Conservation (phyloP, 2,888 invertebrate species). For the Uloborus plumipes region DNA sequence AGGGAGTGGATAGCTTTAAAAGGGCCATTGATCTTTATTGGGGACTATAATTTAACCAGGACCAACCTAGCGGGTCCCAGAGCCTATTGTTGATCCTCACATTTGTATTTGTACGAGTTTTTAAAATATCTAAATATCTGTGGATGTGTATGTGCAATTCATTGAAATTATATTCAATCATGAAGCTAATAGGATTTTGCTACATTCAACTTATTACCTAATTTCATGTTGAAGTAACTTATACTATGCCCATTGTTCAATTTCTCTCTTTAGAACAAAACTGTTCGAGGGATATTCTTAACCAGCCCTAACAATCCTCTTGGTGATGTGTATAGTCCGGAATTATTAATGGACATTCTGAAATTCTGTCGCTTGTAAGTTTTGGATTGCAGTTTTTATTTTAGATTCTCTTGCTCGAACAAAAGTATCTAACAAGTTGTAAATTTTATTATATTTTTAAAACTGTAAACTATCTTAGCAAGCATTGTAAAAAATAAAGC, state of each 20-base stretch:
- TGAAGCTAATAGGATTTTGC: neutral
- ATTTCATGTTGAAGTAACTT: neutral
- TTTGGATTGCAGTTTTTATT: neutral
- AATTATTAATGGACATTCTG: conserved; percentile 65
- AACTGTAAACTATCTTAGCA: neutral
- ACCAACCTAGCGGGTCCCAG: too few species aligned
- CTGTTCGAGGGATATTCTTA: conserved; percentile 66
- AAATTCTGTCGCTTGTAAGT: conserved; percentile 66
- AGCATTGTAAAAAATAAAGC: too few species aligned
- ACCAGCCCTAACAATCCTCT: conserved; percentile 68
- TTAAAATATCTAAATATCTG: too few species aligned
- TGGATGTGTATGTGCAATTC: neutral
- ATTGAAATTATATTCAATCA: neutral
- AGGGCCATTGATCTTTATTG: too few species aligned
- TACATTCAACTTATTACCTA: too few species aligned
- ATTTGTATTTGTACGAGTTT: too few species aligned
- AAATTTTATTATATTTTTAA: neutral
- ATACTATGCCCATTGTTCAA: neutral
- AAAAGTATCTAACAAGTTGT: too few species aligned
- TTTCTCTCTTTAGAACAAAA: conserved; percentile 29
- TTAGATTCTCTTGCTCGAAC: neutral
- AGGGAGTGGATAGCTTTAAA: too few species aligned
- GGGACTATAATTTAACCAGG: too few species aligned
- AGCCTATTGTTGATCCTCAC: too few species aligned
- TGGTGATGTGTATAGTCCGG: conserved; percentile 67